Base-by-base conservation (phyloP, 2,888 invertebrate species). In the Lobophora halterata region DNA sequence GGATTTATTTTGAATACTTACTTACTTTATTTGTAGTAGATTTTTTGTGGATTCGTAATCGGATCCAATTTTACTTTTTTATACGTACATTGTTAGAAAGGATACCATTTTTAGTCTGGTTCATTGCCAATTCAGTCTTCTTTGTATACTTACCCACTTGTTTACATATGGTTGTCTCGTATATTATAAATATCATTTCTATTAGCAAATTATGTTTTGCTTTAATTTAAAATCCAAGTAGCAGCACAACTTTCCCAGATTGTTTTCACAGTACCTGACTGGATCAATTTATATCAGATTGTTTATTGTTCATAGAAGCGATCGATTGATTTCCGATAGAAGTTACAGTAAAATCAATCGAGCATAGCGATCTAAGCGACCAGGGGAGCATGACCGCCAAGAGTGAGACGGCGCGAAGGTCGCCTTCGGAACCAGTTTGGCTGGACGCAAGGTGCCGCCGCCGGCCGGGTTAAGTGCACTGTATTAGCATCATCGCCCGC, bases 371-470 rank as follows among this genome's bases (percentile, higher is more conserved):
- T 79, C 73, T 68, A 55, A 56, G 54, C 61, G 64, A 82, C 81
- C 72, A 83, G 78, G 80, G 71, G 52, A 66, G 52, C 77, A 83
- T 80, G 66, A 69, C 61, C 65, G 65, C 60, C 64, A 61, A 70
- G 72, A 76, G 74, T 60, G 69, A 51, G 49, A 64, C 69, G 60
- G 61, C 72, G 82, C 72, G 82, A 85, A 85, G 83, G 85, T 81
- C 85, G 82, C 53, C 59, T 49, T 49, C 47, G 57, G 65, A 87
- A 87, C 86, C 83, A 77, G 86, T 87, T 86, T 79, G 69, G 69
- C 71, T 69, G 80, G 75, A 74, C 65, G 79, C 83, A 85, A 86
- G 83, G 85, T 85, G 86, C 81, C 76, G 71, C 62, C 76, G 70
- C 60, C 61, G 74, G 75, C 78, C 74, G 69, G 75, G 77, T 80